These are phyloP conservation scores for Brachyopa scutellaris DNA, from an alignment of 2,888 invertebrate genomes.

Conservation along the genomic window DNA sequence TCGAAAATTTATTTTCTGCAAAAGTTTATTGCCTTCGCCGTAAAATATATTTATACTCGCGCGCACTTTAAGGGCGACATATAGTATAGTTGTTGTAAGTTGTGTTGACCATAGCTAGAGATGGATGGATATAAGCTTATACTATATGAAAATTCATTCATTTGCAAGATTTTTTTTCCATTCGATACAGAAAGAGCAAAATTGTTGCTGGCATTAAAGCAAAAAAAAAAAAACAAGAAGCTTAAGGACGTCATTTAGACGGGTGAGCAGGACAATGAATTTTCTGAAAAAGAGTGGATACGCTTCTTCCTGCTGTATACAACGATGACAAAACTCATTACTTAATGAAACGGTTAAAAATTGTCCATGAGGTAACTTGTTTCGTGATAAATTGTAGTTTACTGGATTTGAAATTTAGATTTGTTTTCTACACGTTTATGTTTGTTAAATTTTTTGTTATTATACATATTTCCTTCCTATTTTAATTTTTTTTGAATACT, in stretches of 20 bases:
- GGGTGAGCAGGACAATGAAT: conserved; percentile 19
- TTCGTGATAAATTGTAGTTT: conserved; percentile 74
- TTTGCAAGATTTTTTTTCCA: conserved; percentile 52
- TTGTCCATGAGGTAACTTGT: conserved; percentile 39
- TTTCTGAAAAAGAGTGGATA: conserved; percentile 43
- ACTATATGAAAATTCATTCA: conserved; percentile 69
- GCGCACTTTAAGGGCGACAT: conserved; percentile 44
- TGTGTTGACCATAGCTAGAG: conserved; percentile 54
- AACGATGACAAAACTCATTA: conserved; percentile 33
- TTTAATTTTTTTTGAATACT: conserved; percentile 6
- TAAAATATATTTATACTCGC: conserved; percentile 73
- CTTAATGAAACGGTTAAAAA: conserved; percentile 55
- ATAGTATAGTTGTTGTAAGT: conserved; percentile 51
- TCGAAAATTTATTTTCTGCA: conserved; percentile 75
- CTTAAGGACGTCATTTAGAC: not conserved
- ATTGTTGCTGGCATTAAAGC: conserved; percentile 56
- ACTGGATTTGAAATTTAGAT: conserved; percentile 73
- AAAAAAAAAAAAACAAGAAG: conserved; percentile 5
- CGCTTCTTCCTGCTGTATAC: conserved; percentile 23
- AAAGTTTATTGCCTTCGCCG: conserved; percentile 75
- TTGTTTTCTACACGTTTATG: conserved; percentile 55
- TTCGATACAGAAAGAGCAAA: conserved; percentile 32
- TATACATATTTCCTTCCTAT: conserved; percentile 26
- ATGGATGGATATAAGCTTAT: conserved; percentile 67
- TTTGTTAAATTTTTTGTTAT: conserved; percentile 33